Evolutionary conservation across 92 coral and sea anemone species (phyloP).

Genomic region (Diadumene lineata): DNA sequence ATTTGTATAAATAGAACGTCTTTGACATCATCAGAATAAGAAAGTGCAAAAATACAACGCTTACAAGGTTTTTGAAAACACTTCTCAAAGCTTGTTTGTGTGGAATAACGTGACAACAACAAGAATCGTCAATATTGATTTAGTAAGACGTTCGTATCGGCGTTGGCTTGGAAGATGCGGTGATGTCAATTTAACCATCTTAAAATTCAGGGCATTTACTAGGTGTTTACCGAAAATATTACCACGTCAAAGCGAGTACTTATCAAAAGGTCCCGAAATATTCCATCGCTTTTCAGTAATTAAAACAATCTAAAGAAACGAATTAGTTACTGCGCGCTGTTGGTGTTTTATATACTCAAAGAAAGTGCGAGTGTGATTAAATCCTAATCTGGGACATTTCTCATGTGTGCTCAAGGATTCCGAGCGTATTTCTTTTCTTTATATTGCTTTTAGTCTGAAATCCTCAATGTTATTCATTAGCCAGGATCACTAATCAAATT

Average conservation of each 20-base stretch:
- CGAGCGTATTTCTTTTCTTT: not conserved
- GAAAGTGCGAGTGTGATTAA: not conserved
- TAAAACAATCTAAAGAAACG: no score
- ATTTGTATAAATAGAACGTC: no score
- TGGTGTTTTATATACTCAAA: not conserved
- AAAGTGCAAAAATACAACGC: no score
- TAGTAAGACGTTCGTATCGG: no score
- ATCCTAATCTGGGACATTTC: not conserved
- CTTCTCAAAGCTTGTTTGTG: no score
- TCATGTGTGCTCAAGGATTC: not conserved
- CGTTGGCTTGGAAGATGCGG: no score
- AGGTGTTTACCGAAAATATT: not conserved
- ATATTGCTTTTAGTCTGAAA: not conserved
- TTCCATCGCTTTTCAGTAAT: no score
- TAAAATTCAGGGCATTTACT: not conserved
- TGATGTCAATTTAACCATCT: not conserved
- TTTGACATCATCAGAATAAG: no score
- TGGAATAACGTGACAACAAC: no score
- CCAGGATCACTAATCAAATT: slow-evolving; percentile 1
- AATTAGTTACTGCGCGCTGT: no score
- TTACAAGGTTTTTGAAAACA: no score
- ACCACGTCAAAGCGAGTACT: not conserved
- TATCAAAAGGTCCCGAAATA: not conserved
- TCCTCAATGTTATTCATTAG: slow-evolving; percentile 13
- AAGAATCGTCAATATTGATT: no score